A percentile compares a stretch with the other conserved stretches of the same genome.
These are phyloP conservation scores for Calliopum simillimum DNA, from an alignment of 2,888 invertebrate genomes.

Conservation along the genomic window DNA sequence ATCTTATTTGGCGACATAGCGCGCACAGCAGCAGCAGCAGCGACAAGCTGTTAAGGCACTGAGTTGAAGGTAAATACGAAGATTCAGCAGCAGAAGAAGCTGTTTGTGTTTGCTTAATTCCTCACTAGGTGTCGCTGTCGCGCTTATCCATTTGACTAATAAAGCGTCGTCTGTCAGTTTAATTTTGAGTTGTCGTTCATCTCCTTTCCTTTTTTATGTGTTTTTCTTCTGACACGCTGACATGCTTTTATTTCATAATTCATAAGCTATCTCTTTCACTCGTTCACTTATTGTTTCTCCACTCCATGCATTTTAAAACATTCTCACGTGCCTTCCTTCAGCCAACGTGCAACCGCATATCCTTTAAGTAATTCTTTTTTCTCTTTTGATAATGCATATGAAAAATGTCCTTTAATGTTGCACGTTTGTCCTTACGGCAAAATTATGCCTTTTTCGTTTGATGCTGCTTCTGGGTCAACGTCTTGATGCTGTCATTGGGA, in stretches of 20 bases:
- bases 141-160: conserved; percentile 46
- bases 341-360: neutral
- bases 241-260: conserved; percentile 16
- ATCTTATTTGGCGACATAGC: conserved; percentile 27
- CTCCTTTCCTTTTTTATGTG: conserved; percentile 14
- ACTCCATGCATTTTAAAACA: conserved; percentile 17
- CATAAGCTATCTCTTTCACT: neutral
- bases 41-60: conserved; percentile 7
- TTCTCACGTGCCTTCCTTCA: conserved; percentile 16
- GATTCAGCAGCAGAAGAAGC: too few relatives aligned
- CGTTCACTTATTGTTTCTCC: neutral
- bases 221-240: neutral
- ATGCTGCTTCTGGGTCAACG: neutral
- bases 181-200: conserved; percentile 46
- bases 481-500: neutral
- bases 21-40: neutral
- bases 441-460: conserved; percentile 6
- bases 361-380: neutral
- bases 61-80: too few relatives aligned
- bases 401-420: conserved; percentile 22
- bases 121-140: conserved; percentile 41
- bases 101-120: conserved; percentile 18
- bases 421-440: conserved; percentile 31
- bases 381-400: neutral
- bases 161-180: conserved; percentile 48